Conservation (phyloP, 2,888 invertebrate genomes). For the Synergus laeviventris region DNA sequence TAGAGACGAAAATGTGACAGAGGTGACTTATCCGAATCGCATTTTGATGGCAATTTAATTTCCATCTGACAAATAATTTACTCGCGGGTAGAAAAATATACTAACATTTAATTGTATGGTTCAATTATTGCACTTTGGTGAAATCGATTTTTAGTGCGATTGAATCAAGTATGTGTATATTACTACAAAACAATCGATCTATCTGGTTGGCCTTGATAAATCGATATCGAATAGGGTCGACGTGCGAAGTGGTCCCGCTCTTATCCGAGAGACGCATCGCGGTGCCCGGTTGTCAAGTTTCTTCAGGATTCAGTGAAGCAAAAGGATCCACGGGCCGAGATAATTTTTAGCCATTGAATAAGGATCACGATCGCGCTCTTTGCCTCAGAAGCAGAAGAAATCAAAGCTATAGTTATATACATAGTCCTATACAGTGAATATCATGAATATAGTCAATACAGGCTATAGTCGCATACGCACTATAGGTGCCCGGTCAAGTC, state of each 20-base stretch:
- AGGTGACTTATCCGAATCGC: too few species aligned
- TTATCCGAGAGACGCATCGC: slow-evolving; percentile 9
- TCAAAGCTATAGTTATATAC: background rate
- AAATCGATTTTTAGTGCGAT: too few species aligned
- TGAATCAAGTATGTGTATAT: background rate
- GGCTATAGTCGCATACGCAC: background rate
- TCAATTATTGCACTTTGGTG: too few species aligned
- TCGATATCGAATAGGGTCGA: background rate
- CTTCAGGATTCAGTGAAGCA: slow-evolving; percentile 10
- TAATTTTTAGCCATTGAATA: background rate
- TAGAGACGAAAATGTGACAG: too few species aligned
- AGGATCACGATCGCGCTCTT: slow-evolving; percentile 4
- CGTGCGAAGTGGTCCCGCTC: background rate
- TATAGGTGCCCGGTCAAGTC: slow-evolving; percentile 28
- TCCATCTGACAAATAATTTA: too few species aligned
- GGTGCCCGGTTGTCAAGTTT: background rate
- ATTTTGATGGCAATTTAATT: too few species aligned
- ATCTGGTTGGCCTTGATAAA: background rate
- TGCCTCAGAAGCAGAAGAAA: slow-evolving; percentile 5
- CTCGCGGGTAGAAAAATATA: too few species aligned
- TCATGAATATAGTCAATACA: background rate
- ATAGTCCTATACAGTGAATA: background rate
- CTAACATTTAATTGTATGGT: too few species aligned
- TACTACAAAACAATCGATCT: too few species aligned
- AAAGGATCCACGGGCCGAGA: background rate